Conservation (phyloP, 1,140 invertebrate genomes). For the Scaptomyza montana region DNA sequence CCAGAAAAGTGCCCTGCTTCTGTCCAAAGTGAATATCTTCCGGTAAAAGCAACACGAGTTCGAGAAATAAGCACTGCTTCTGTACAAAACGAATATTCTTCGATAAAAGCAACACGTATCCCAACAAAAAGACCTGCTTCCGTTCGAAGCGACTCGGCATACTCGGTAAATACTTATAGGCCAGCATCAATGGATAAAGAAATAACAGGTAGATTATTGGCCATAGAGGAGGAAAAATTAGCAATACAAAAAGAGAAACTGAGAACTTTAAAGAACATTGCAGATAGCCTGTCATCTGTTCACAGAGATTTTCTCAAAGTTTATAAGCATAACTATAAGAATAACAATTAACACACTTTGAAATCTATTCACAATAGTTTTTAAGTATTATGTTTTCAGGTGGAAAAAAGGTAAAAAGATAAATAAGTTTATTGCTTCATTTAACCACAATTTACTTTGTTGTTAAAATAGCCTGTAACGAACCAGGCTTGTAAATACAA, state of each 20-base stretch:
- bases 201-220: not conserved
- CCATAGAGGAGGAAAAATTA: conserved; percentile 37
- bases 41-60: no score
- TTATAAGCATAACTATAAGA: conserved; percentile 2
- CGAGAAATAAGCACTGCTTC: no score
- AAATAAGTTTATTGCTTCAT: no score
- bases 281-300: conserved; percentile 26
- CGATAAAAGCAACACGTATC: no score
- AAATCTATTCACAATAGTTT: not conserved
- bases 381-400: not conserved
- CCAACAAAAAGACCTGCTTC: not conserved
- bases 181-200: not conserved
- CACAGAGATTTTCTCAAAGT: conserved; percentile 32
- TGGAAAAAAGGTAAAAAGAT: not conserved
- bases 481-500: no score
- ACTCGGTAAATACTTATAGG: not conserved
- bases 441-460: no score
- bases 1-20: no score
- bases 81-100: no score
- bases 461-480: no score
- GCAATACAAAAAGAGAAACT: conserved; percentile 37
- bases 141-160: not conserved
- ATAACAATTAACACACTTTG: not conserved
- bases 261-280: conserved; percentile 32
- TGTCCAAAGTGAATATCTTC: no score